phyloP scores from a whole-genome alignment of 2,797 vertebrate genomes.

The Coregonus suidteri region DNA sequence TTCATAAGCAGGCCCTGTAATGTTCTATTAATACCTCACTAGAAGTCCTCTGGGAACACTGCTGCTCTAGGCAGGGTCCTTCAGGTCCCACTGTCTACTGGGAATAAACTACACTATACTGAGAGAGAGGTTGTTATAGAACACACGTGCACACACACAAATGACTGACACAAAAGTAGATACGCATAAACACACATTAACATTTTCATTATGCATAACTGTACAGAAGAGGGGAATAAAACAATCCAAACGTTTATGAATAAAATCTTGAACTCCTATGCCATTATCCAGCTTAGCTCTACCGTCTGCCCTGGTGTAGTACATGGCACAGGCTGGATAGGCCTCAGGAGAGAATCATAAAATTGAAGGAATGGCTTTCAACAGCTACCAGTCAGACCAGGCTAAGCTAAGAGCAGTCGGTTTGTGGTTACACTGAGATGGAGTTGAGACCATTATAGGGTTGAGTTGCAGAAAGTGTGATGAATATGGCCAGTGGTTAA shows the following conservation, averaged over 20 bases:
- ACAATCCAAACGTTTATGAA: background rate
- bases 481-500: background rate
- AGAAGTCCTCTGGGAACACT: constrained; percentile 62
- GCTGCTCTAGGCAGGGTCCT: constrained; percentile 60
- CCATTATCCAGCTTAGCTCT: background rate
- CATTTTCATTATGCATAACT: background rate
- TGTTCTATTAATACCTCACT: constrained; percentile 74
- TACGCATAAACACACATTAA: background rate
- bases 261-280: background rate
- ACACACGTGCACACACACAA: background rate
- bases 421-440: background rate
- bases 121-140: constrained; percentile 17
- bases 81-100: constrained; percentile 51
- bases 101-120: constrained; percentile 13
- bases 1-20: constrained; percentile 29
- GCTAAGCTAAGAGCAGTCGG: background rate
- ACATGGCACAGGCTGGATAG: background rate
- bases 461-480: background rate
- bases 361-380: background rate
- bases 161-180: background rate
- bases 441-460: background rate
- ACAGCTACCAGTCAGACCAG: background rate
- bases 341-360: background rate
- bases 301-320: background rate
- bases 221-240: background rate